A percentile compares a stretch with the other conserved stretches of the same genome.
Conservation (phyloP, 2,888 invertebrate genomes). For the Seira ritae region DNA sequence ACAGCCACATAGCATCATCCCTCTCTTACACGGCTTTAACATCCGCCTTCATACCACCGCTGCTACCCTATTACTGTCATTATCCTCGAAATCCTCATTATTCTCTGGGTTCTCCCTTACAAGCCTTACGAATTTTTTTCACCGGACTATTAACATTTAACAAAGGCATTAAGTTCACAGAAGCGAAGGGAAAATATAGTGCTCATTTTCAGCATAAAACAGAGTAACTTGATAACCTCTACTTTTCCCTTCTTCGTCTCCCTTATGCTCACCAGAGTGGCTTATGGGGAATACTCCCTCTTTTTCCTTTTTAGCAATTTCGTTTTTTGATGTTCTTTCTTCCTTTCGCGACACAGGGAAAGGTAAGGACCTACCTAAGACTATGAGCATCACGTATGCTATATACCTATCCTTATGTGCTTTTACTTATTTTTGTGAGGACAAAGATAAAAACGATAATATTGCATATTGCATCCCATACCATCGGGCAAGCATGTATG, state of each 20-base stretch:
- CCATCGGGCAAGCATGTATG: background rate
- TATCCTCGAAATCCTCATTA: background rate
- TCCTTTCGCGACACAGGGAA: background rate
- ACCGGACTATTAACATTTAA: background rate
- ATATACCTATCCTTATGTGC: background rate
- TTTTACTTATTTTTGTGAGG: background rate
- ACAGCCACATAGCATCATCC: conserved; percentile 35
- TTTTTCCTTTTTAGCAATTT: background rate
- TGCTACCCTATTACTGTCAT: background rate
- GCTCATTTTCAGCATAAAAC: conserved; percentile 36
- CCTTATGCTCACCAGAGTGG: conserved; percentile 9
- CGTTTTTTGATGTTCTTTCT: background rate
- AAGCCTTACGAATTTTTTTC: background rate
- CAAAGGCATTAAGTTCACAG: background rate
- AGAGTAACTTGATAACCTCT: conserved; percentile 59
- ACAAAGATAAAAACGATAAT: background rate
- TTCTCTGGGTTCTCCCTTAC: background rate
- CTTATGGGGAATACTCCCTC: background rate
- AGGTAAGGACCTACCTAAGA: no score
- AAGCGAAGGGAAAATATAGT: background rate
- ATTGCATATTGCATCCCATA: background rate
- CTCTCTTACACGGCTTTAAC: conserved; percentile 9
- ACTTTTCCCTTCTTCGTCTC: conserved; percentile 20
- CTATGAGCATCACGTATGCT: background rate
- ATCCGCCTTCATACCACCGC: background rate